phyloP scores from a whole-genome alignment of 2,888 invertebrate species.

The Argyresthia goedartella region DNA sequence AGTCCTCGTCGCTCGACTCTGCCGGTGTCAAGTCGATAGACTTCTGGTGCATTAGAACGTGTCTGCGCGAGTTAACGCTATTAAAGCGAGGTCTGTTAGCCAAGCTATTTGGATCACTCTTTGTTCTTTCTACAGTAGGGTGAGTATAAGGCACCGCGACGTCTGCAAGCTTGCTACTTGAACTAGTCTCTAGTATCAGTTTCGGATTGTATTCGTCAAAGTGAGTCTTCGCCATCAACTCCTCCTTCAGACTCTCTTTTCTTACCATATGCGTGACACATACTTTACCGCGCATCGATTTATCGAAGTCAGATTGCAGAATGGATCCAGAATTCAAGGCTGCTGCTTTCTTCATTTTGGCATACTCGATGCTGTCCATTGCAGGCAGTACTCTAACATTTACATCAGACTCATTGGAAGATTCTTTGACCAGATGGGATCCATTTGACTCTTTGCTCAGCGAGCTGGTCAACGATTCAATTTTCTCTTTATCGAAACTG shows the following conservation, averaged over 20 bases:
- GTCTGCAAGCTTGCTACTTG: conserved; percentile 63
- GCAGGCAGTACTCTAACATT: conserved; percentile 59
- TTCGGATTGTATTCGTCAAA: conserved; percentile 82
- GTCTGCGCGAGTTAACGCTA: conserved; percentile 80
- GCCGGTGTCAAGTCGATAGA: conserved; percentile 88
- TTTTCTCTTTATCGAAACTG: conserved; percentile 82
- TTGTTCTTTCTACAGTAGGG: conserved; percentile 84
- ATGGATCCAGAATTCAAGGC: conserved; percentile 57
- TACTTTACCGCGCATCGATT: conserved; percentile 54
- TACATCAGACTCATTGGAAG: conserved; percentile 65
- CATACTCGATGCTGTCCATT: conserved; percentile 69
- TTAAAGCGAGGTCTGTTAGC: conserved; percentile 80
- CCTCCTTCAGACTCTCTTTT: conserved; percentile 72
- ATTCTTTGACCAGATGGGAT: conserved; percentile 56
- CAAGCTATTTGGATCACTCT: conserved; percentile 87
- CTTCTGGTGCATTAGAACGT: conserved; percentile 87
- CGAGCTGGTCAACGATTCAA: conserved; percentile 76
- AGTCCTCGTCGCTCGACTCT: conserved; percentile 88
- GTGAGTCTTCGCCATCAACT: conserved; percentile 75
- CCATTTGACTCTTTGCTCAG: conserved; percentile 47
- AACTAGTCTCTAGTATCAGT: conserved; percentile 63
- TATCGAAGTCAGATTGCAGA: conserved; percentile 74
- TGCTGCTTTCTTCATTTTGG: conserved; percentile 63
- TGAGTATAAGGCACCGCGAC: conserved; percentile 72
- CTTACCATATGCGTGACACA: conserved; percentile 48